These are phyloP conservation scores for Mesoligia furuncula DNA, from an alignment of 2,888 invertebrate genomes.

Conservation along the genomic window DNA sequence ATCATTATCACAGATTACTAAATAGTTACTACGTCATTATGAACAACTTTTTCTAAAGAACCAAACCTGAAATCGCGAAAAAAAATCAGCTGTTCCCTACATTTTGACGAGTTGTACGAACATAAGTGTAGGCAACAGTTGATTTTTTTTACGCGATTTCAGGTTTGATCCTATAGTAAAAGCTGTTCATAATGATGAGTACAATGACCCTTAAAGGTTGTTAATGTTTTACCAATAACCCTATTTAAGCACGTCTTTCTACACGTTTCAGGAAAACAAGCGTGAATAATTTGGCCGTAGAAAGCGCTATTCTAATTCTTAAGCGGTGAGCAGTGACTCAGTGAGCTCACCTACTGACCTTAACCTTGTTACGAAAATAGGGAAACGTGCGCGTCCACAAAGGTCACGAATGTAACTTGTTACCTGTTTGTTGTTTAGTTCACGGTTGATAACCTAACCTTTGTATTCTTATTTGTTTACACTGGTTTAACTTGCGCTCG, in stretches of 20 bases:
- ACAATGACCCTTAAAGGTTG: too few species aligned
- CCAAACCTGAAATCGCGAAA: too few species aligned
- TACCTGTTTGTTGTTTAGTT: background rate
- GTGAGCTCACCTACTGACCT: slow-evolving; percentile 2
- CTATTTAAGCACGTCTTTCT: background rate
- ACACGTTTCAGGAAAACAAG: background rate
- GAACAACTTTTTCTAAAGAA: too few species aligned
- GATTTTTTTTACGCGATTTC: too few species aligned
- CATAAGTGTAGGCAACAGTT: too few species aligned
- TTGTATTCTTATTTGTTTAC: background rate
- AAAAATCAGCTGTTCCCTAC: too few species aligned
- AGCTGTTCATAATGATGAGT: too few species aligned
- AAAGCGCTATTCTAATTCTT: background rate
- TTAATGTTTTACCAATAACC: too few species aligned
- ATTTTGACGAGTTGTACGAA: too few species aligned
- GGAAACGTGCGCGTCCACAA: background rate
- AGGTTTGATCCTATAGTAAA: too few species aligned
- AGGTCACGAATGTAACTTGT: slow-evolving; percentile 5
- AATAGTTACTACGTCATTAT: too few species aligned
- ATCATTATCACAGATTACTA: too few species aligned
- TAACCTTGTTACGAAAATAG: slow-evolving; percentile 5
- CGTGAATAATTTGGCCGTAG: background rate
- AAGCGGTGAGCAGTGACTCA: background rate
- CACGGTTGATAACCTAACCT: background rate
- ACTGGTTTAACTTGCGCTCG: background rate